phyloP scores from a whole-genome alignment of 2,797 vertebrate species.

The Pipistrellus pygmaeus region DNA sequence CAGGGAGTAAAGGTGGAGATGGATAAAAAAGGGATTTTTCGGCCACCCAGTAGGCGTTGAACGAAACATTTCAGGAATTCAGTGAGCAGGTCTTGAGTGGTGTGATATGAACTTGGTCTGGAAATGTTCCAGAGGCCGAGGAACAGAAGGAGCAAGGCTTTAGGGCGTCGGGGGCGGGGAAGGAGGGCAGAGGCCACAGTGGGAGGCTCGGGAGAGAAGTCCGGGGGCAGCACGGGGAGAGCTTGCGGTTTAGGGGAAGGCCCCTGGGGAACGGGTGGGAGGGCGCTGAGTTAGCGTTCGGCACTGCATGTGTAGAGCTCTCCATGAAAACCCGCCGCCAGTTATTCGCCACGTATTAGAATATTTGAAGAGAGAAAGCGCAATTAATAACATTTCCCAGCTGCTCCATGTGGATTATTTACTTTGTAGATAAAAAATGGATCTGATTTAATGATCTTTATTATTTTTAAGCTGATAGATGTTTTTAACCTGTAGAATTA shows the following conservation, averaged over 20 bases:
- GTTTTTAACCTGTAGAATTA: constrained; percentile 50
- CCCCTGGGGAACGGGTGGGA: neutral
- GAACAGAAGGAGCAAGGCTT: neutral
- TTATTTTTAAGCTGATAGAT: constrained; percentile 24
- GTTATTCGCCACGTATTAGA: constrained; percentile 1
- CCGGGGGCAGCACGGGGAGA: rapidly evolving
- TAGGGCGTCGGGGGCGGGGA: too few relatives aligned
- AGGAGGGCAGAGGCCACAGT: too few relatives aligned
- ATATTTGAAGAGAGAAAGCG: constrained; percentile 39
- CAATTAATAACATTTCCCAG: neutral
- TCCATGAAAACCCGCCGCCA: constrained; percentile 16
- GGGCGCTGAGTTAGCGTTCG: neutral
- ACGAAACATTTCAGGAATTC: constrained; percentile 21
- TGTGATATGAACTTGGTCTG: neutral
- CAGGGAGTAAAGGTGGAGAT: neutral
- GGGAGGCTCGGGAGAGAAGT: too few relatives aligned
- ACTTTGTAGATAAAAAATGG: constrained; percentile 54
- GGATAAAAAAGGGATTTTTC: neutral
- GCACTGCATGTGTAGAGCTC: neutral
- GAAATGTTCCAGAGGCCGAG: neutral
- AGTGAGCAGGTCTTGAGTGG: neutral
- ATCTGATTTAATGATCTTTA: constrained; percentile 6
- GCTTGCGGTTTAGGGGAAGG: too few relatives aligned
- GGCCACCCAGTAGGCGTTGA: neutral
- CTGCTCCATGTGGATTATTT: neutral